phyloP scores from a whole-genome alignment of 2,797 vertebrate species.

The Tangara arthus region DNA sequence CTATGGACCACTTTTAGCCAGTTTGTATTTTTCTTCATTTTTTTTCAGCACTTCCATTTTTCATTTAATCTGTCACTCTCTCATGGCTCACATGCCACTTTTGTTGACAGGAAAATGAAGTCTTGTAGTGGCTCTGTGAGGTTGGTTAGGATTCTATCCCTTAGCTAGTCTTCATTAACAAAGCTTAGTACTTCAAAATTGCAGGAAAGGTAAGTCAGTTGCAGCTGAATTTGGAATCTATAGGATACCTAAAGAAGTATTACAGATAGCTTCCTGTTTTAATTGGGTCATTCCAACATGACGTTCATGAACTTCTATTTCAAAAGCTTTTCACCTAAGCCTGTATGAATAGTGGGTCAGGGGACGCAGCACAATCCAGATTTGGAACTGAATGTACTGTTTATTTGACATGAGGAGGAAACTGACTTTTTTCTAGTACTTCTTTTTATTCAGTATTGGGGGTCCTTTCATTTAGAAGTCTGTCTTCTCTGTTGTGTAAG shows the following conservation, averaged over 20 bases:
- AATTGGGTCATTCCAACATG: not conserved
- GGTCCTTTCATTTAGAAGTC: not conserved
- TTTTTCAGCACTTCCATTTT: not conserved
- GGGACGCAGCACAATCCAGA: not conserved
- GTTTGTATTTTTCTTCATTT: not conserved
- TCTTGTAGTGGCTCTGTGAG: not conserved
- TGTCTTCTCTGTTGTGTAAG: not conserved
- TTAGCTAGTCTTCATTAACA: not conserved
- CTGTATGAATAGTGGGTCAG: not conserved
- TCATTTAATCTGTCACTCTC: not conserved
- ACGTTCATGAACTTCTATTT: not conserved
- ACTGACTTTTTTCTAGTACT: not conserved
- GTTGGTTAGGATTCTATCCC: not conserved
- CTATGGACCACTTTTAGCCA: not conserved
- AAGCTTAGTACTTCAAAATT: not conserved
- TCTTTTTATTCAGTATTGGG: not conserved
- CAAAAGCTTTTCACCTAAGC: not conserved
- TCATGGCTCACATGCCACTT: not conserved
- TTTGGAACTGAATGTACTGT: not conserved
- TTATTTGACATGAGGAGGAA: not conserved
- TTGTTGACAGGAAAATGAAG: not conserved
- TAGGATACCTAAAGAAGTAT: not conserved
- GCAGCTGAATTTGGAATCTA: not conserved
- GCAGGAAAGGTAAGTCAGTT: not conserved
- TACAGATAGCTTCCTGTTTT: not conserved